Evolutionary conservation across 2,113 vertebrate genomes (phyloP).

Genomic region (Mus pahari): DNA sequence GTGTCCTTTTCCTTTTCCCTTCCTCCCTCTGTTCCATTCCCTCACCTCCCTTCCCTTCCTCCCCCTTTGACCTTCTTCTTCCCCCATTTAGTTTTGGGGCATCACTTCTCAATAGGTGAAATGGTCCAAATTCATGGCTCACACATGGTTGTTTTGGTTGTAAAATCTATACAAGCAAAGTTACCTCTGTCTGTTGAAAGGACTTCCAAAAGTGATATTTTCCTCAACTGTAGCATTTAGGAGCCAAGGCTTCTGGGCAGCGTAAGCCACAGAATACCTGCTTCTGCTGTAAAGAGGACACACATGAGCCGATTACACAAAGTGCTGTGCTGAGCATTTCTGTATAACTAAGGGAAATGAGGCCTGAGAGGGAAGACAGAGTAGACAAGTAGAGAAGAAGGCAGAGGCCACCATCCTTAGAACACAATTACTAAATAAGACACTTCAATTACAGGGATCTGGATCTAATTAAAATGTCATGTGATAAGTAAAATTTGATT

Average conservation of each 20-base stretch:
- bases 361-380: slow-evolving; percentile 31
- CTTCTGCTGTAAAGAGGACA: slow-evolving; percentile 89
- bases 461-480: slow-evolving; percentile 43
- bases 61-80: too few species aligned
- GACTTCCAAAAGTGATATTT: slow-evolving; percentile 97
- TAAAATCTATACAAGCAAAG: background rate
- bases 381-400: slow-evolving; percentile 61
- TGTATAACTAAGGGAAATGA: background rate
- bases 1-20: too few species aligned
- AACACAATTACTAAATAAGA: slow-evolving; percentile 42
- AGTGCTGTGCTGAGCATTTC: background rate
- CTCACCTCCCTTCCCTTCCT: too few species aligned
- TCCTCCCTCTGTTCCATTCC: background rate
- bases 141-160: background rate
- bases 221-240: slow-evolving; percentile 98
- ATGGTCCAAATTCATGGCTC: background rate
- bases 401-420: slow-evolving; percentile 22
- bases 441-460: slow-evolving; percentile 21
- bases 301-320: background rate
- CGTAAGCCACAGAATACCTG: slow-evolving; percentile 96
- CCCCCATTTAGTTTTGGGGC: background rate
- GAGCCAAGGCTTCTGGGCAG: slow-evolving; percentile 98
- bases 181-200: slow-evolving; percentile 97
- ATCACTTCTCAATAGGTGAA: background rate
- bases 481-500: background rate